phyloP scores from a whole-genome alignment of 2,113 vertebrate genomes.

The Muscicapa adusta region DNA sequence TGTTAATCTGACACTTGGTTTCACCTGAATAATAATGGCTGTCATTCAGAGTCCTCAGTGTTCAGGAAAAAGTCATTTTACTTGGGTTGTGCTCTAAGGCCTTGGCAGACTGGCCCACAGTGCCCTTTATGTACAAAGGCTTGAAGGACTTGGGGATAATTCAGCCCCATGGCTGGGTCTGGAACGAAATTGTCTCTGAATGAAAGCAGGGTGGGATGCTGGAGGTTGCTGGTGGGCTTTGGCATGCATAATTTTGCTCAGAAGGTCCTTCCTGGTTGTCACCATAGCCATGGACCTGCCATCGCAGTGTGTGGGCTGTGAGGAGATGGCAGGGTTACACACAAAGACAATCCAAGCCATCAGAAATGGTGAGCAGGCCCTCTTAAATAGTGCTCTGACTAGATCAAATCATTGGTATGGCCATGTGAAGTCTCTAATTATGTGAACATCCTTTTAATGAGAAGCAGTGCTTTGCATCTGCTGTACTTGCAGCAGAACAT shows the following conservation, averaged over 20 bases:
- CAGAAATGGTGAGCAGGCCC: background rate
- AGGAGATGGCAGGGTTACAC: background rate
- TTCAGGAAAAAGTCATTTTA: slow-evolving; percentile 52
- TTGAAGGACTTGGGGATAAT: background rate
- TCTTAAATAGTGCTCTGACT: slow-evolving; percentile 3
- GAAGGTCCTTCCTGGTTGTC: background rate
- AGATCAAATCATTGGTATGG: slow-evolving; percentile 19
- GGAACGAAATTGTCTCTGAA: background rate
- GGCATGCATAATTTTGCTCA: rapidly evolving
- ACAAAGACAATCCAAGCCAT: background rate
- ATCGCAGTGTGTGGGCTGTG: background rate
- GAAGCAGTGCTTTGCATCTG: slow-evolving; percentile 58
- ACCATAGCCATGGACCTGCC: background rate
- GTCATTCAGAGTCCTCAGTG: slow-evolving; percentile 33
- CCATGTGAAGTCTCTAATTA: slow-evolving; percentile 64
- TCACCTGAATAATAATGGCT: slow-evolving; percentile 57
- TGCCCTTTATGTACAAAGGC: background rate
- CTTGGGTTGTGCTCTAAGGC: slow-evolving; percentile 34
- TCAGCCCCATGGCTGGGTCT: background rate
- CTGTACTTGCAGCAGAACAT: slow-evolving; percentile 44
- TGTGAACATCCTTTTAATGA: slow-evolving; percentile 62
- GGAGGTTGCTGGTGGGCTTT: background rate
- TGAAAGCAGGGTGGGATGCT: background rate
- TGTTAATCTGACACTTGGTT: slow-evolving; percentile 64
- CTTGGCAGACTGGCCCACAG: background rate